Evolutionary conservation across 1,140 invertebrate genomes (phyloP).

Genomic region (Drosophila leontia): DNA sequence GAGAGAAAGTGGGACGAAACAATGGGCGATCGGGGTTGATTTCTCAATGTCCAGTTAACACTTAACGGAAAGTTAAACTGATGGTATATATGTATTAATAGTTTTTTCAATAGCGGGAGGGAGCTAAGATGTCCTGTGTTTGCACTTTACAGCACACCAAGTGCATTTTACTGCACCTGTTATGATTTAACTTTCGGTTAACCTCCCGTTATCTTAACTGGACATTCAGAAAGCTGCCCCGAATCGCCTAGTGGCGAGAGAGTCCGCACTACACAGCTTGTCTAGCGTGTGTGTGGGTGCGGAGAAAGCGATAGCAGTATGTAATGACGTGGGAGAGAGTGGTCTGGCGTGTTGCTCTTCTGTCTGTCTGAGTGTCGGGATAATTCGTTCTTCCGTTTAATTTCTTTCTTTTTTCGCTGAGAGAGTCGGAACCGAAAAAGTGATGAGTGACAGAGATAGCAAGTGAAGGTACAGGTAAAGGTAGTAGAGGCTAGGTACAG

Average conservation of each 20-base stretch:
- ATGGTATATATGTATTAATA: not conserved
- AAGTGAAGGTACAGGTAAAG: slow-evolving; percentile 51
- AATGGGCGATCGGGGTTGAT: slow-evolving; percentile 19
- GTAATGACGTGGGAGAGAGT: slow-evolving; percentile 26
- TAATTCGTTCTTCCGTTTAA: slow-evolving; percentile 11
- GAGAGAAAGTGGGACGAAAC: slow-evolving; percentile 35
- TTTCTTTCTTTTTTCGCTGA: slow-evolving; percentile 16
- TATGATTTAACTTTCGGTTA: not conserved
- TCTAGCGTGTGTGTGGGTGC: slow-evolving; percentile 17
- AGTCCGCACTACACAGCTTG: slow-evolving; percentile 22
- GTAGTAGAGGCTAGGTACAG: slow-evolving; percentile 26
- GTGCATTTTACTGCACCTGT: not conserved
- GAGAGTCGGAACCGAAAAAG: slow-evolving; percentile 66
- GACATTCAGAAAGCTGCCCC: not conserved
- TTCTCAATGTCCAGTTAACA: slow-evolving; percentile 1
- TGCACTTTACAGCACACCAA: not conserved
- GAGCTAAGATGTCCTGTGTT: not conserved
- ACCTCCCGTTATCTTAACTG: not conserved
- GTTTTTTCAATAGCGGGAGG: not conserved
- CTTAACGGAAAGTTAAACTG: not conserved
- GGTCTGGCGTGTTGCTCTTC: slow-evolving; percentile 21
- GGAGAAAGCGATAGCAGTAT: slow-evolving; percentile 46
- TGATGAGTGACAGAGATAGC: slow-evolving; percentile 73
- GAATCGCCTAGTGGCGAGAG: slow-evolving; percentile 9
- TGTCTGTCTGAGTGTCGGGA: slow-evolving; percentile 47